Base-by-base conservation (phyloP, 1,140 invertebrate genomes). In the Tenebrio molitor region DNA sequence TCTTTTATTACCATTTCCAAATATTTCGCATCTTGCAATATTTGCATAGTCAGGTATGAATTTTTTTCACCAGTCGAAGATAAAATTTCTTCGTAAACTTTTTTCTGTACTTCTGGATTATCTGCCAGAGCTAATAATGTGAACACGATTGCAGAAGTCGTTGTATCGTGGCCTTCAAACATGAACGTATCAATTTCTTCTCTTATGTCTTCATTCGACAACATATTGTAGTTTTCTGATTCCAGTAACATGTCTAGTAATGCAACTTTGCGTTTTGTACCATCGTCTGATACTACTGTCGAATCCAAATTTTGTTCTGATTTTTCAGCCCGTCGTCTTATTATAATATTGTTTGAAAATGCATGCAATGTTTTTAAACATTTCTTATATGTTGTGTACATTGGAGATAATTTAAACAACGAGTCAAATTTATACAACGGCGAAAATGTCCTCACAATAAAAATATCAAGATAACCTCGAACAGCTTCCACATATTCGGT, bases 141-240 rank as follows among this genome's bases (percentile, higher is more conserved):
- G 81, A 88, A 92, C 21, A 80, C 83, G 7, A 91, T 79, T n/a
- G 81, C 86, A 17, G 88, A 85, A 15, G 89, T 87, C 1, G 91
- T 92, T 10, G 93, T 95, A 77, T 94, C 93, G 78, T 94, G 92
- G 0, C 87, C 87, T 78, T 80, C 91, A 83, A 93, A 93, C 87
- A 93, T 91, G 77, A 94, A 95, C 0, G 92, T 94, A 80, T 94
- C 92, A 1, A 93, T 91, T 86, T 95, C 93, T 80, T 94, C 92
- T 69, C 89, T 86, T 23, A 95, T 93, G 68, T 93, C 92, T 14
- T 84, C 74, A 73, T 91, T 84, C 29, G 63, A 58, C 34, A 76
- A 25, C 2, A 68, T 12, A 25, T 69, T 21, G 10, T 70, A 66
- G 1, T 65, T 34, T 39, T 76, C 65, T 1, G 63, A 65, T 23